Base-by-base conservation (phyloP, 2,888 invertebrate genomes). In the Sarcophaga subvicina region DNA sequence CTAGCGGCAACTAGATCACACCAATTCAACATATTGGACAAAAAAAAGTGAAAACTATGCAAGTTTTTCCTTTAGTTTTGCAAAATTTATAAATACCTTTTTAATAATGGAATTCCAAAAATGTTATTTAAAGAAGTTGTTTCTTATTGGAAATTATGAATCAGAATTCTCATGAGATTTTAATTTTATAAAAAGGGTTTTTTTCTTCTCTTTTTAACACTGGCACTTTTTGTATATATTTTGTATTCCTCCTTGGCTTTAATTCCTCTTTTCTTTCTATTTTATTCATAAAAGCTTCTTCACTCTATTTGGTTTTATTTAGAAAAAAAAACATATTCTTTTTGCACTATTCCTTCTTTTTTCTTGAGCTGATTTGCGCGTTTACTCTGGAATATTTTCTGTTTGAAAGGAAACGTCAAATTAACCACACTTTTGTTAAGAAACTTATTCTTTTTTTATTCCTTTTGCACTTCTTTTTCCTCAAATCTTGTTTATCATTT, bases 21-120 rank as follows among this genome's bases (percentile, higher is more conserved):
- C 60, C 47, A 76, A 82, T 62, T 60, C 47, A 79, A 80, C 81
- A 75, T 81, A 80, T 66, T 62, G 78, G 71, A 49, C 83, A 87
- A 84, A 87, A 60, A 60, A 87, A 87, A 81, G 86, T 84, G 70
- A 87, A 86, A 87, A 79, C 75, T 77, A 75, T 79, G 80, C 73
- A 78, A 77, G 71, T 75, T 64, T 67, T 22, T 25, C 1, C 17
- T 27, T 3, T 22, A 54, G 1, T 10, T 54, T 14, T 4, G 5
- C 49, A 17, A 59, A 60, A 17, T 25, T 20, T 17, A 47, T 11
- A 71, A 71, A 71, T 20, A 22, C 5, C 54, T 14, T 17, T 54
- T 14, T 14, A 54, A 54, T 54, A 70, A 45, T 71, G 64, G 82
- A 77, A 76, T 82, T 64, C 63, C 20, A 25, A 71, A 59, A 54